A percentile compares a stretch with the other conserved stretches of the same genome.
Evolutionary conservation across 2,888 invertebrate species (phyloP).

Genomic region (Drosophila heteroneura): DNA sequence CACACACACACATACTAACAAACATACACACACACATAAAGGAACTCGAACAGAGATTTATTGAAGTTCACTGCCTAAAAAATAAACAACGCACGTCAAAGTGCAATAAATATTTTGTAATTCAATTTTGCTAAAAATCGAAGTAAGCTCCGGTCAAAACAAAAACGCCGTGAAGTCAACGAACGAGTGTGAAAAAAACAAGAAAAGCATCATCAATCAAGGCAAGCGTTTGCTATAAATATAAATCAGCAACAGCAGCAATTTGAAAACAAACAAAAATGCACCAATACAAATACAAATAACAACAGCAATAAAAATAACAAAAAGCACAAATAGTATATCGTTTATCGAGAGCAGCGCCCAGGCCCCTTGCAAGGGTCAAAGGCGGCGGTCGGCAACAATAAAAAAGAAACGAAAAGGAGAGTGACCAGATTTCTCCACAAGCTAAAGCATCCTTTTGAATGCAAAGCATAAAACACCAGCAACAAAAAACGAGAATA

Average conservation of each 20-base stretch:
- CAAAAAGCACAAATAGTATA: conserved; percentile 41
- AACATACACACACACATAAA: conserved; percentile 28
- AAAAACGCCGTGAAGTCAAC: conserved; percentile 53
- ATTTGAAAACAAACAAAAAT: conserved; percentile 71
- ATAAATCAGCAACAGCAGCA: conserved; percentile 40
- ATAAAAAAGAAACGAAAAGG: conserved; percentile 22
- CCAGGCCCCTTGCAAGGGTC: conserved; percentile 26
- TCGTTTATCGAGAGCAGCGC: conserved; percentile 18
- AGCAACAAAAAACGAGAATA: not conserved
- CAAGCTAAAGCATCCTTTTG: conserved; percentile 45
- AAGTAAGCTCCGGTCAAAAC: conserved; percentile 51
- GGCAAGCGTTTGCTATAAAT: conserved; percentile 56
- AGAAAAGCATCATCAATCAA: conserved; percentile 36
- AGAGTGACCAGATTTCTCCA: conserved; percentile 52
- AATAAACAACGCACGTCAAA: conserved; percentile 34
- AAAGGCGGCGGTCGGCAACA: conserved; percentile 11
- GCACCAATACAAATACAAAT: conserved; percentile 24
- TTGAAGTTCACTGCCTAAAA: conserved; percentile 67
- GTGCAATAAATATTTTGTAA: conserved; percentile 60
- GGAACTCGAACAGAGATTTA: conserved; percentile 38
- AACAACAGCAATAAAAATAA: conserved; percentile 38
- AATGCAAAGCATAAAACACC: conserved; percentile 41
- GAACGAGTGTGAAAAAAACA: conserved; percentile 19
- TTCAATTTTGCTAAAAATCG: conserved; percentile 56
- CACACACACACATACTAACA: conserved; percentile 31